Evolutionary conservation across 2,888 invertebrate genomes (phyloP), one percentile per base, ranked within the genome.

Genomic region (Protodeltote pygarga): DNA sequence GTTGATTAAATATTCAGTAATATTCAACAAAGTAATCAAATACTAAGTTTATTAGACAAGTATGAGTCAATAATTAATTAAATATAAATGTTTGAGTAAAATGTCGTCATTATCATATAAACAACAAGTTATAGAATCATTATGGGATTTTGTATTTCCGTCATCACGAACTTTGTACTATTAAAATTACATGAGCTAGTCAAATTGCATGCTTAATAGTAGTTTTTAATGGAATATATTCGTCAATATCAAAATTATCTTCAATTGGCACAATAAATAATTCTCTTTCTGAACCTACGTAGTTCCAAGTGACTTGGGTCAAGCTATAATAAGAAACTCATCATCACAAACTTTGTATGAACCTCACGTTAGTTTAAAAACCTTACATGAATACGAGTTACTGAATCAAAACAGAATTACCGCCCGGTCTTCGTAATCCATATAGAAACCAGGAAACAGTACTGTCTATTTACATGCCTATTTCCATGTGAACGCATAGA

Each of bases 141-240:
- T 9, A 5, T 1, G 2, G 15, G 13, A 9, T 31, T 32, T 35
- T 4, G 2, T 13, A 19, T 61, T 52, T 35, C 31, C 14, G 16
- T 41, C 19, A 23, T 11, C n/a, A n/a, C 14, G 8, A 31, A 31
- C n/a, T 32, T 10, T 2, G 2, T 28, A 16, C 16, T 29, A 24
- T 28, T 60, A 19, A 40, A 29, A 38, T 52, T 23, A n/a, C 6
- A 61, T 41, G 32, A 61, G 42, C 44, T 42, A 60, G 53, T 60
- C 35, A 61, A 53, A 41, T 52, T 41, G 23, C 27, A 61, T 61
- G 42, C 62, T 41, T 27, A 27, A 9, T 1, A 9, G 19, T 40
- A 16, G 32, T 60, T 40, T 35, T 52, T 40, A 23, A 19, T 9
- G 9, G n/a, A 0, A n/a, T 10, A 5, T n/a, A 3, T 28, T 19